Conservation (phyloP, 1,140 invertebrate genomes). For the Heterodera schachtii region DNA sequence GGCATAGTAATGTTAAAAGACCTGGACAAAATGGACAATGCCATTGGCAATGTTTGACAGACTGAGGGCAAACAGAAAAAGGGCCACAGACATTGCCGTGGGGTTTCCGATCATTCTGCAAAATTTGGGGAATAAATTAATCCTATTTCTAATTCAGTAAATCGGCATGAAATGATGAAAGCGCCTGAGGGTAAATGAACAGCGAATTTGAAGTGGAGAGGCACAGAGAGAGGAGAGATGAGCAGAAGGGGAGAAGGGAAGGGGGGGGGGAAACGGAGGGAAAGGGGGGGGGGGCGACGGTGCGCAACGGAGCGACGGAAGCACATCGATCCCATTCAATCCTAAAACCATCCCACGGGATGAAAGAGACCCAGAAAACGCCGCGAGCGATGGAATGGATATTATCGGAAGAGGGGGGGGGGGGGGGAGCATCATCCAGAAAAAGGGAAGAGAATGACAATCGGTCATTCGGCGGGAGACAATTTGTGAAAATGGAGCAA, state of each 20-base stretch:
- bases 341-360: not conserved
- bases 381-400: not conserved
- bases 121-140: not conserved
- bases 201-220: too few relatives aligned
- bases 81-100: not conserved
- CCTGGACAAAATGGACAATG: slow-evolving; percentile 6
- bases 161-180: not conserved
- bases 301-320: not conserved
- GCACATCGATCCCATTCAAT: not conserved
- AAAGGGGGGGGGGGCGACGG: not conserved
- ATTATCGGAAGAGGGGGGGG: not conserved
- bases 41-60: not conserved
- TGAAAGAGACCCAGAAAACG: slow-evolving; percentile 4
- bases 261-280: not conserved
- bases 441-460: not conserved
- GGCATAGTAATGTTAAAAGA: not conserved
- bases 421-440: not conserved
- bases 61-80: not conserved
- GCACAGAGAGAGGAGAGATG: not conserved
- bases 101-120: not conserved
- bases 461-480: slow-evolving; percentile 1
- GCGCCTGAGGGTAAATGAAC: not conserved
- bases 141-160: not conserved
- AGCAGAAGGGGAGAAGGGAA: not conserved
- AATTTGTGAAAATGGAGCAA: slow-evolving; percentile 1